Evolutionary conservation across 2,113 vertebrate genomes (phyloP), one percentile per base, ranked within the genome.

Genomic region (Poeciliopsis retropinna): DNA sequence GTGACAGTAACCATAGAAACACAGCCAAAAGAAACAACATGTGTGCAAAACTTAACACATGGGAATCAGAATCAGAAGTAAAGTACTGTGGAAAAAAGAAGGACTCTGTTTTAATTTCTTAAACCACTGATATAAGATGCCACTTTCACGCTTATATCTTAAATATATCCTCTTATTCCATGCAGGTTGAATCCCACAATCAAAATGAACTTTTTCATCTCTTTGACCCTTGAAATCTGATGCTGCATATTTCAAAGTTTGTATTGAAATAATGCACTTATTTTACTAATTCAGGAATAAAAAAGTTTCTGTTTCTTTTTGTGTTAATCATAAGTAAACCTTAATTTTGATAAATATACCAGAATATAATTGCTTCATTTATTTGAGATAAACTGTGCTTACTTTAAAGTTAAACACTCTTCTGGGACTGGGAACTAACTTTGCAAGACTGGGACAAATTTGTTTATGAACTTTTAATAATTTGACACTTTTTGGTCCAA

Each of bases 1-100:
- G 73, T 76, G 81, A 73, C 72, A 67, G 85, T 70, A 81, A 66
- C 86, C 79, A 88, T 87, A 81, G 89, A 75, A 89, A 89, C 82
- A 82, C 57, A 85, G 79, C 82, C 70, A 73, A 65, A 70, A 82
- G 83, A 85, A 73, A 22, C 62, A 75, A 76, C 3, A 61, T 72
- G 63, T 61, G 67, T 44, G 29, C 71, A 60, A 75, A 62, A 27
- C 51, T 11, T n/a, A 61, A 86, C 62, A 41, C n/a, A 57, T 30
- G 73, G 17, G 17, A 19, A 47, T 47, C 17, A 2, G 34, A 75
- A 60, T 62, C 19, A 65, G n/a, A 62, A 65, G 32, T 12, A 60
- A 22, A 5, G 0, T 15, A 14, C 64, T 3, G 60, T 28, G 4
- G n/a, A 66, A 66, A 66, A 37, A 15, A 17, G 5, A 39, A 5